phyloP scores from a whole-genome alignment of 2,888 invertebrate species.

The Napeogenes sylphis region DNA sequence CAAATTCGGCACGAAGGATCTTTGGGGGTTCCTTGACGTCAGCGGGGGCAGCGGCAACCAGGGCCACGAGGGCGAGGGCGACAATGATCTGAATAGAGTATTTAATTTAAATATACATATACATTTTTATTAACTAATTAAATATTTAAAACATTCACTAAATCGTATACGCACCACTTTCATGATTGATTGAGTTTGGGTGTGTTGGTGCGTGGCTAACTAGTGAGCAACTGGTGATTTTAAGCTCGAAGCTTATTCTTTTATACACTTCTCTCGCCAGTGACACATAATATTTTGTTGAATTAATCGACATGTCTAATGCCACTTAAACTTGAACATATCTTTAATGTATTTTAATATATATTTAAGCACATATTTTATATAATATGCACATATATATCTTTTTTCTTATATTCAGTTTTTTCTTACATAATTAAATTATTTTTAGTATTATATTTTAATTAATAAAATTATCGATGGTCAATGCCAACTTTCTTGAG shows the following conservation, averaged over 20 bases:
- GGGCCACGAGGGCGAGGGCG: slow-evolving; percentile 55
- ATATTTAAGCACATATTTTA: background rate
- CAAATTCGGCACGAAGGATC: slow-evolving; percentile 48
- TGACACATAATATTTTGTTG: slow-evolving; percentile 26
- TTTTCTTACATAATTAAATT: background rate
- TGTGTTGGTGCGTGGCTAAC: slow-evolving; percentile 49
- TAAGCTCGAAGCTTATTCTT: slow-evolving; percentile 54
- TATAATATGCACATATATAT: background rate
- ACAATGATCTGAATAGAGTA: slow-evolving; percentile 44
- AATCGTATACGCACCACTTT: slow-evolving; percentile 16
- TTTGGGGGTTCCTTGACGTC: slow-evolving; percentile 32
- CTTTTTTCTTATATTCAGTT: background rate
- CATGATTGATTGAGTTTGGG: slow-evolving; percentile 31
- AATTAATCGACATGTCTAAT: background rate
- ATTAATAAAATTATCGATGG: too few relatives aligned
- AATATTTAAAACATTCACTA: background rate
- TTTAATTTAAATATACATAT: slow-evolving; percentile 9
- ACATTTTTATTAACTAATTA: slow-evolving; percentile 21
- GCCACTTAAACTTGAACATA: background rate
- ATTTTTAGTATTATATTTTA: too few relatives aligned
- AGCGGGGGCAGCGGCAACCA: slow-evolving; percentile 47
- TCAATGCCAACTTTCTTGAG: too few relatives aligned
- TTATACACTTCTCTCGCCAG: slow-evolving; percentile 65
- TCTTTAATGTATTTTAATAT: background rate
- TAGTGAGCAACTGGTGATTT: slow-evolving; percentile 64